Evolutionary conservation across 1,140 invertebrate species (phyloP).

Genomic region (Ridgeia piscesae): DNA sequence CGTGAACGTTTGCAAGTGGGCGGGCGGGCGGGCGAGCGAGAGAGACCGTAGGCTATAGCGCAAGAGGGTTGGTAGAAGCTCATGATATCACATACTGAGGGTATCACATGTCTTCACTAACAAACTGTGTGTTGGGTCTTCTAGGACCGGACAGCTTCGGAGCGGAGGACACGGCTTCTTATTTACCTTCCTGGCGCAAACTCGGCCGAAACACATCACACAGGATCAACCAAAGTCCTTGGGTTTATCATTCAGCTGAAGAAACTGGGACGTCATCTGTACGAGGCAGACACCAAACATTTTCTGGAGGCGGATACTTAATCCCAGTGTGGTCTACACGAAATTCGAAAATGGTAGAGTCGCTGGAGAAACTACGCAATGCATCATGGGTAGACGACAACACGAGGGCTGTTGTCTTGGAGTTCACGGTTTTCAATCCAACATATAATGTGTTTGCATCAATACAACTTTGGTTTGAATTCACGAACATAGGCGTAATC

Average conservation of each 20-base stretch:
- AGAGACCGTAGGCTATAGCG: too few species aligned
- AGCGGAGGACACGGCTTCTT: background rate
- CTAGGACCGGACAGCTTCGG: background rate
- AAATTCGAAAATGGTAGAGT: background rate
- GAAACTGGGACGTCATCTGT: background rate
- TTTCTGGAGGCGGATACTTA: background rate
- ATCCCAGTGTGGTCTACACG: background rate
- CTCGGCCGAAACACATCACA: background rate
- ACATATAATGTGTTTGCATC: background rate
- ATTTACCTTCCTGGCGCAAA: background rate
- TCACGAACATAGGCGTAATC: background rate
- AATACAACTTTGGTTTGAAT: background rate
- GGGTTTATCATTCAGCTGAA: background rate
- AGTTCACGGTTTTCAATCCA: background rate
- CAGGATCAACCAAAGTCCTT: background rate
- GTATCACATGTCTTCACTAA: too few species aligned
- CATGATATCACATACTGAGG: too few species aligned
- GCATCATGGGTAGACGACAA: background rate
- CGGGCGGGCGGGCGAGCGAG: too few species aligned
- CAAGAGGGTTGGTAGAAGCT: too few species aligned
- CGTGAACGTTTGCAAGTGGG: too few species aligned
- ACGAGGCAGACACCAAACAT: background rate
- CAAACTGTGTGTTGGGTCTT: background rate
- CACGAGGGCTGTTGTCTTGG: background rate
- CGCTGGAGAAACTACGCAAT: background rate